Evolutionary conservation across 1,140 invertebrate species (phyloP).

Genomic region (Pemphigus obesinymphae): DNA sequence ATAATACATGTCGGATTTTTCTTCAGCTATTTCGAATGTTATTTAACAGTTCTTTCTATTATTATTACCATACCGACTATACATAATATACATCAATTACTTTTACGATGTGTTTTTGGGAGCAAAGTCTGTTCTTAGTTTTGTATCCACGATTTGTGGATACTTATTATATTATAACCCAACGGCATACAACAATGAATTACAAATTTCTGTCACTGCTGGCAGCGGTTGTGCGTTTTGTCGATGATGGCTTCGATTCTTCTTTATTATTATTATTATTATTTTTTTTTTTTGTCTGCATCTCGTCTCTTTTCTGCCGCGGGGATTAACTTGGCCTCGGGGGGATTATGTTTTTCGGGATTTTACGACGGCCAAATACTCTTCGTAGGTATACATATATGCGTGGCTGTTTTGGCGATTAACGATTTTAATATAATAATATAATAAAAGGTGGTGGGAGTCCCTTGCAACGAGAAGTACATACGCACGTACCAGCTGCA

Average conservation of each 20-base stretch:
- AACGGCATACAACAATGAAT: constrained; percentile 35
- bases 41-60: neutral
- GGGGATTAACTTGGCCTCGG: constrained; percentile 29
- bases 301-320: neutral
- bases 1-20: neutral
- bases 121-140: neutral
- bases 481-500: too few species aligned
- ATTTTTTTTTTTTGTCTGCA: constrained; percentile 1
- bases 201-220: constrained; percentile 35
- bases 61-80: neutral
- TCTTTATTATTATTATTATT: neutral
- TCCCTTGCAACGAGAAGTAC: neutral
- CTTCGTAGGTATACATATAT: too few species aligned
- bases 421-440: constrained; percentile 41
- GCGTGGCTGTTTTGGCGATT: constrained; percentile 39
- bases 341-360: constrained; percentile 28
- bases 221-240: too few species aligned
- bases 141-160: constrained; percentile 14
- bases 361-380: constrained; percentile 27
- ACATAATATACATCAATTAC: neutral
- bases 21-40: neutral
- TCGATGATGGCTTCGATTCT: neutral
- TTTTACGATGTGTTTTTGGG: neutral
- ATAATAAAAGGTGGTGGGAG: constrained; percentile 40
- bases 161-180: too few species aligned